Conservation (phyloP, 2,888 invertebrate species). For the Timema cristinae region DNA sequence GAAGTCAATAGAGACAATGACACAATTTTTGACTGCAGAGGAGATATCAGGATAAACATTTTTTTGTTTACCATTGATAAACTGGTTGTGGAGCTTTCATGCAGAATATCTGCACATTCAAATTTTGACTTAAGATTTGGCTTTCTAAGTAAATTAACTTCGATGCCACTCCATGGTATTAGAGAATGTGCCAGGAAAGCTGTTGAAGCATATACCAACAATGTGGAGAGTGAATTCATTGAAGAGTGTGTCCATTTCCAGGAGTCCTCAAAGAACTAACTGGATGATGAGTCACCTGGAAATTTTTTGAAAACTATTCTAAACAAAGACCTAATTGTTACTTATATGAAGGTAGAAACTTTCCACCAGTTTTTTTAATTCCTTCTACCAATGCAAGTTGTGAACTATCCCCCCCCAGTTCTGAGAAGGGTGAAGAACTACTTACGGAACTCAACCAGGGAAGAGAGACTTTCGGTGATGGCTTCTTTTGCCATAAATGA, state of each 20-base stretch:
- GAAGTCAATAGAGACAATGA: background rate
- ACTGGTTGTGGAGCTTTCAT: too few relatives aligned
- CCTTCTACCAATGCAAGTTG: background rate
- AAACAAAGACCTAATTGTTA: background rate
- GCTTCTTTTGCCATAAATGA: background rate
- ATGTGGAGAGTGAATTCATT: background rate
- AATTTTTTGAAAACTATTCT: too few relatives aligned
- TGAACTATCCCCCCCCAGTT: background rate
- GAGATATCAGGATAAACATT: background rate
- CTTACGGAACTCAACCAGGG: background rate
- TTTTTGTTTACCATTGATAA: background rate
- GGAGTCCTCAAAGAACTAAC: background rate
- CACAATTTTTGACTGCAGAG: background rate
- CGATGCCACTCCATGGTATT: background rate
- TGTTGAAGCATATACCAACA: too few relatives aligned
- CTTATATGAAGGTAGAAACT: background rate
- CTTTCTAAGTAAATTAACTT: background rate
- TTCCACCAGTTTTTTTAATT: background rate
- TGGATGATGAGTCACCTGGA: background rate
- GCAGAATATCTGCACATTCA: background rate
- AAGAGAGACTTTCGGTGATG: slow-evolving; percentile 3
- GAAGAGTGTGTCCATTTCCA: background rate
- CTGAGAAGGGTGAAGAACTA: background rate
- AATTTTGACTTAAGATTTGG: background rate
- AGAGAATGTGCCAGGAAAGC: slow-evolving; percentile 8